Base-by-base conservation (phyloP, 2,797 vertebrate species). In the Crocidura indochinensis region DNA sequence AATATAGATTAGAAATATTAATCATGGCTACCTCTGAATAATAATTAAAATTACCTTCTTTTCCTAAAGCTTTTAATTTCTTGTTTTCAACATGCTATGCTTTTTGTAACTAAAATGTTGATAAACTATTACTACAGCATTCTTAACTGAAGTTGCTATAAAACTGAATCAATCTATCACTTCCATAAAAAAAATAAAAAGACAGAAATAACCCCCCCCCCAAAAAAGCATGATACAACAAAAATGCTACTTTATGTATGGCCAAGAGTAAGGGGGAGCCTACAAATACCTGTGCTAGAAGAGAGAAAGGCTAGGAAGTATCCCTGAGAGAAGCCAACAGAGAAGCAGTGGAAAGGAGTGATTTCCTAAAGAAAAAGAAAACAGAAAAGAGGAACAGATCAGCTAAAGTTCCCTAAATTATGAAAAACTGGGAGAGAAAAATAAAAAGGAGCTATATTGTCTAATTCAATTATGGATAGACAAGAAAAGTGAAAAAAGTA, bases 261-360 rank as follows among this genome's bases (percentile, higher is more conserved):
- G 65, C 75, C 31, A 87, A 74, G 22, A 91, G 38, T 44, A 46
- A 92, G 68, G 53, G 53, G 62, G 5, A 60, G 49, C 88, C 92
- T 93, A 79, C 72, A 87, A 91, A 91, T 51, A 92, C 92, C 86
- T 85, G 88, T 68, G 69, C 92, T 91, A 94, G 64, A 85, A 73
- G 67, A 78, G 15, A 83, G 74, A 92, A 94, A 84, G 84, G 72
- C 62, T 91, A 91, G 71, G 80, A 56, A 79, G 83, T 46, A 82
- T 92, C 85, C 88, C 88, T 94, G 92, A 94, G 75, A 94, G 74
- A 85, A 94, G 94, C 75, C 44, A 85, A 93, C 94, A 72, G 94
- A 72, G 94, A 17, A 76, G 79, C 85, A 94, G 91, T 90, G 56
- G 78, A 75, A 88, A 75, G 64, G 46, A 92, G 76, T 62, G 82